Evolutionary conservation across 2,888 invertebrate genomes (phyloP).

Genomic region (Lithophane leautieri): DNA sequence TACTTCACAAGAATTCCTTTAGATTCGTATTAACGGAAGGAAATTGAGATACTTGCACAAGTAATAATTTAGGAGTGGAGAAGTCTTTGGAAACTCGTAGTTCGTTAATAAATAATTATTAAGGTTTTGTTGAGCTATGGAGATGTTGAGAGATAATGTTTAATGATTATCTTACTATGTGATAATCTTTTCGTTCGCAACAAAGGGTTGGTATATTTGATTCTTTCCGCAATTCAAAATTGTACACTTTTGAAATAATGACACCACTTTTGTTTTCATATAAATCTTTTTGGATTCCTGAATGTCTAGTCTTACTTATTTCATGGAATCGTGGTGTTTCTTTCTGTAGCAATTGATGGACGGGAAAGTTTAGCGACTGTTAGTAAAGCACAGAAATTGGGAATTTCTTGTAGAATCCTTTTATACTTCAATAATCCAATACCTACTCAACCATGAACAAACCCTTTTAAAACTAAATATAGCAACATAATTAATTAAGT

Average conservation of each 20-base stretch:
- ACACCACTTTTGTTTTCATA: neutral
- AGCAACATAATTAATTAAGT: slow-evolving; percentile 30
- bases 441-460: slow-evolving; percentile 15
- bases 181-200: neutral
- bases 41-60: slow-evolving; percentile 65
- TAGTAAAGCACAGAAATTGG: neutral
- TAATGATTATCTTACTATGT: slow-evolving; percentile 1
- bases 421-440: slow-evolving; percentile 14
- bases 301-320: neutral
- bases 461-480: slow-evolving; percentile 39
- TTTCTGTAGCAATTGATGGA: neutral
- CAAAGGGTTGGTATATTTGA: neutral
- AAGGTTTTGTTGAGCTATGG: slow-evolving; percentile 27
- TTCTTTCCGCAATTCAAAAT: neutral
- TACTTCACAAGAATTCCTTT: slow-evolving; percentile 75
- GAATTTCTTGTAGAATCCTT: neutral
- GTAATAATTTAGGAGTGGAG: slow-evolving; percentile 52
- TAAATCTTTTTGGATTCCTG: neutral
- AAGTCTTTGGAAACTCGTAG: slow-evolving; percentile 51
- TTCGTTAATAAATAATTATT: slow-evolving; percentile 40
- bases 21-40: slow-evolving; percentile 62
- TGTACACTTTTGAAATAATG: neutral
- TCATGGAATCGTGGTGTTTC: neutral
- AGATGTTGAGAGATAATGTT: slow-evolving; percentile 22
- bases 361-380: neutral